Conservation (phyloP, 2,888 invertebrate genomes). For the Acleris laterana region DNA sequence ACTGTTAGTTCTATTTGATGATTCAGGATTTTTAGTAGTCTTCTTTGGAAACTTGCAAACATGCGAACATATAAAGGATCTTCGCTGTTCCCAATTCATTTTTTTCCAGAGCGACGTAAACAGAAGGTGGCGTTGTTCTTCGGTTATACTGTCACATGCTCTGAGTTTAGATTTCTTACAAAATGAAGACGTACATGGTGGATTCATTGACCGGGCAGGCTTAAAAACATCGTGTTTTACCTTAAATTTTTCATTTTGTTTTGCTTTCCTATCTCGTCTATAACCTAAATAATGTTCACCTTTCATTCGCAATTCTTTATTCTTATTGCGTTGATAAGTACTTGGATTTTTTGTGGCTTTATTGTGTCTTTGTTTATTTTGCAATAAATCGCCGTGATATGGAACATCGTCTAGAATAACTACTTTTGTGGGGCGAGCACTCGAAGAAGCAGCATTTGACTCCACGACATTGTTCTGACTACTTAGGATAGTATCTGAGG, state of each 20-base stretch:
- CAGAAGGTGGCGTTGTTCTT: slow-evolving; percentile 21
- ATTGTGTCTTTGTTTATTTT: slow-evolving; percentile 42
- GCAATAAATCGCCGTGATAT: slow-evolving; percentile 42
- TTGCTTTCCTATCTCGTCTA: slow-evolving; percentile 42
- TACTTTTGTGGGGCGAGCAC: slow-evolving; percentile 33
- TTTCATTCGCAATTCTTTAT: slow-evolving; percentile 41
- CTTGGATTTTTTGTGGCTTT: slow-evolving; percentile 43
- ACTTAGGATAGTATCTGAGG: no score
- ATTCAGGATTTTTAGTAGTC: no score
- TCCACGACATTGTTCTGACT: no score
- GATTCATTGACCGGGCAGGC: slow-evolving; percentile 42
- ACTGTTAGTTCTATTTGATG: no score
- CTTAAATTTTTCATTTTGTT: slow-evolving; percentile 40
- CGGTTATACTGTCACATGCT: slow-evolving; percentile 42
- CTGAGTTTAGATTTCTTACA: slow-evolving; percentile 37
- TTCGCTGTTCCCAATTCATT: no score
- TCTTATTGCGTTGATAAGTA: slow-evolving; percentile 40
- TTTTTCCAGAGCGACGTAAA: no score
- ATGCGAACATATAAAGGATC: no score
- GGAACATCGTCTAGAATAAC: slow-evolving; percentile 41
- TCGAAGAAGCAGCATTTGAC: no score
- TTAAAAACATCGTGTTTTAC: slow-evolving; percentile 42
- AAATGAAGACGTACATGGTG: slow-evolving; percentile 37
- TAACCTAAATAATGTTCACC: slow-evolving; percentile 42
- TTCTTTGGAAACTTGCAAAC: no score